A percentile compares a stretch with the other conserved stretches of the same genome.
Evolutionary conservation across 2,888 invertebrate species (phyloP).

Genomic region (Pilophorus perplexus): DNA sequence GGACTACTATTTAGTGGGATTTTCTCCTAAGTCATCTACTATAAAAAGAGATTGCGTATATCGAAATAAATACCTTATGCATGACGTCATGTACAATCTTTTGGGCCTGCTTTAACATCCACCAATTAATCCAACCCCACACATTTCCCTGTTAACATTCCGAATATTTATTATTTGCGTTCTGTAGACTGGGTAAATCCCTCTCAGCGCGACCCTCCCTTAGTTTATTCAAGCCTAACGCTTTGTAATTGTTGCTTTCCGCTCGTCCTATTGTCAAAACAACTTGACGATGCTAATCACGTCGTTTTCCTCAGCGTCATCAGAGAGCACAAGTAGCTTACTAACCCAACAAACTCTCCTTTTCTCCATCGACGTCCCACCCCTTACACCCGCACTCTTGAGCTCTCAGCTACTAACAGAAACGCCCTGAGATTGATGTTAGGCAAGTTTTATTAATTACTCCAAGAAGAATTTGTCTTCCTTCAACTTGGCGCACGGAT

Average conservation of each 20-base stretch:
- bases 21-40: too few relatives aligned
- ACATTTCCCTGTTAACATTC: too few relatives aligned
- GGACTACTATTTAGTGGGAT: too few relatives aligned
- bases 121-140: too few relatives aligned
- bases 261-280: slow-evolving; percentile 24
- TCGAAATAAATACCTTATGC: too few relatives aligned
- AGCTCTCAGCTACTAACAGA: neutral
- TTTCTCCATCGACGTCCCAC: neutral
- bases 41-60: too few relatives aligned
- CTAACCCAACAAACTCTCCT: neutral
- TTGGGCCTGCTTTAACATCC: too few relatives aligned
- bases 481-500: slow-evolving; percentile 24
- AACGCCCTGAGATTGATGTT: slow-evolving; percentile 22
- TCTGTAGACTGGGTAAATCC: too few relatives aligned
- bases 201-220: too few relatives aligned
- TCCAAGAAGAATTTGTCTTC: slow-evolving; percentile 34
- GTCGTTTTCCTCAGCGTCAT: slow-evolving; percentile 10
- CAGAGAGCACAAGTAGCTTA: neutral
- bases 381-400: neutral
- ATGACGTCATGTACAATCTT: too few relatives aligned
- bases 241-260: slow-evolving; percentile 29
- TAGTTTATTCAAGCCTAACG: slow-evolving; percentile 18
- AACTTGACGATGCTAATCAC: slow-evolving; percentile 26
- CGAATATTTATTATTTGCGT: too few relatives aligned
- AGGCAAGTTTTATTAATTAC: slow-evolving; percentile 32